Percentiles rank a stretch among this genome's conserved stretches.
Conservation (phyloP, 1,140 invertebrate species). For the Microplitis demolitor region DNA sequence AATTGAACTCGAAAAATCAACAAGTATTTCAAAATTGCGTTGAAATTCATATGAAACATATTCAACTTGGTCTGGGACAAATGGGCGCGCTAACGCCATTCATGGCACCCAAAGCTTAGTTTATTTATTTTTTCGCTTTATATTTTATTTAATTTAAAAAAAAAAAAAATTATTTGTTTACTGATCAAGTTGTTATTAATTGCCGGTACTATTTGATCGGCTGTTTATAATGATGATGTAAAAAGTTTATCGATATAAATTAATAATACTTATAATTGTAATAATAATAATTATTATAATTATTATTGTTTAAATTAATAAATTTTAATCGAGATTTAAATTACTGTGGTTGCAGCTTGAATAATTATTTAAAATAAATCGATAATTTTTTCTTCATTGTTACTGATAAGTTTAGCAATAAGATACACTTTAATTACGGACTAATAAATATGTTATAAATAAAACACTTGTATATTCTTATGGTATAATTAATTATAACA, state of each 20-base stretch:
- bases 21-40: constrained; percentile 87
- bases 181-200: background rate
- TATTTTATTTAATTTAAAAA: background rate
- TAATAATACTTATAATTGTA: background rate
- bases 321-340: too few species aligned
- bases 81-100: constrained; percentile 56
- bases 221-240: background rate
- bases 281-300: too few species aligned
- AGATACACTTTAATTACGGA: too few species aligned
- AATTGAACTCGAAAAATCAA: constrained; percentile 78
- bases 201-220: background rate
- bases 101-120: constrained; percentile 57
- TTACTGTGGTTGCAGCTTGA: too few species aligned
- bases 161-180: background rate
- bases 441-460: too few species aligned
- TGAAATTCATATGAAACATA: constrained; percentile 91
- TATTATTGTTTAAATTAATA: too few species aligned
- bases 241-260: background rate
- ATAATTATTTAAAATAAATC: too few species aligned
- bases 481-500: too few species aligned
- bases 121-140: background rate
- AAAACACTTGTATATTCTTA: too few species aligned
- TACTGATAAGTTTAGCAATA: too few species aligned
- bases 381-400: too few species aligned
- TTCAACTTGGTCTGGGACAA: constrained; percentile 81